phyloP scores from a whole-genome alignment of 1,140 invertebrate species.

The Euglossa dilemma region DNA sequence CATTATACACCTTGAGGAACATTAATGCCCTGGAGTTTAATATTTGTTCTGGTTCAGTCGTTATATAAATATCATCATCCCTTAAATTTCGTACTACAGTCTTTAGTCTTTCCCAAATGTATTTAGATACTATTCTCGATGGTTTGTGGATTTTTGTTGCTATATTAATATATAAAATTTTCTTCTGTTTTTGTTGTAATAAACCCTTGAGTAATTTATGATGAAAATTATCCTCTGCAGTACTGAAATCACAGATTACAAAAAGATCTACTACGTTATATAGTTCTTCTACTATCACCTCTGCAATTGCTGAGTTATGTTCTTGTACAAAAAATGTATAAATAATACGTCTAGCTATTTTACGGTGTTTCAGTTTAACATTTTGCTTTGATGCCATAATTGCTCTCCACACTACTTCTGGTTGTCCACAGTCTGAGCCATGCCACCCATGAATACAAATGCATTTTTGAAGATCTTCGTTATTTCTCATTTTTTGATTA shows the following conservation, averaged over 20 bases:
- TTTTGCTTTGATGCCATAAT: conserved; percentile 84
- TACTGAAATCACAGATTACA: conserved; percentile 84
- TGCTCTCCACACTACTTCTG: conserved; percentile 86
- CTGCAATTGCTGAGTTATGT: conserved; percentile 83
- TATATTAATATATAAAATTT: conserved; percentile 84
- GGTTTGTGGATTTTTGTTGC: conserved; percentile 70
- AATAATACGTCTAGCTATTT: conserved; percentile 82
- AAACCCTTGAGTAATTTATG: conserved; percentile 76
- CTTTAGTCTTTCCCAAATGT: conserved; percentile 80
- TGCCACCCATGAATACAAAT: conserved; percentile 85
- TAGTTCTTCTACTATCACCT: conserved; percentile 85
- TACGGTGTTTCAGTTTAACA: conserved; percentile 80
- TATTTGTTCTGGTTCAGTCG: conserved; percentile 84
- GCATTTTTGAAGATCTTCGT: conserved; percentile 79
- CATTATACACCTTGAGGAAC: conserved; percentile 86
- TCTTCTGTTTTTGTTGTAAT: conserved; percentile 78
- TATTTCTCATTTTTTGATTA: conserved; percentile 76
- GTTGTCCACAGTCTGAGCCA: conserved; percentile 86
- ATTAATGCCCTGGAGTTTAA: conserved; percentile 84
- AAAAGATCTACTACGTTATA: conserved; percentile 86
- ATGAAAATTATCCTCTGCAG: conserved; percentile 79
- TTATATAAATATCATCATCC: conserved; percentile 85
- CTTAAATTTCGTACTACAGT: conserved; percentile 81
- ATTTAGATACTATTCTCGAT: conserved; percentile 70
- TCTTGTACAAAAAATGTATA: conserved; percentile 84